phyloP scores from a whole-genome alignment of 2,113 vertebrate species.

The Mesembrinibis cayennensis region DNA sequence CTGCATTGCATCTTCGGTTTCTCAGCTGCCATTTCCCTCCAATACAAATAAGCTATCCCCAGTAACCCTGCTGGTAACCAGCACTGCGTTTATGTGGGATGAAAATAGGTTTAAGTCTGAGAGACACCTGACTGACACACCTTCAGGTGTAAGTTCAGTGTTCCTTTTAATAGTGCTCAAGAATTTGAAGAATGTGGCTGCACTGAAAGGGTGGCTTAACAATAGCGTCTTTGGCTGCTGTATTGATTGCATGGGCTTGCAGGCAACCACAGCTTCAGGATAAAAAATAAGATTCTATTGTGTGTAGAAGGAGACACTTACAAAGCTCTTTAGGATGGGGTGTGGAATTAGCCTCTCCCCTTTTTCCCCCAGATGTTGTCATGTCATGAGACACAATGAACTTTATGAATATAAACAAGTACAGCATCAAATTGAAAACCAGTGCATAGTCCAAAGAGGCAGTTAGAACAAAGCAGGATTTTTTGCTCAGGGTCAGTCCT shows the following conservation, averaged over 20 bases:
- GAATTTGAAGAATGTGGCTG: neutral
- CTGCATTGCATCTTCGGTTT: neutral
- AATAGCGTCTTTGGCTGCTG: neutral
- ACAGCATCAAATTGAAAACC: neutral
- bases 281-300: neutral
- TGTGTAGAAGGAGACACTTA: neutral
- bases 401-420: neutral
- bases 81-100: neutral
- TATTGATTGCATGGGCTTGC: neutral
- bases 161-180: neutral
- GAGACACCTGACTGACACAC: neutral
- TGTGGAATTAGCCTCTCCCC: neutral
- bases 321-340: neutral
- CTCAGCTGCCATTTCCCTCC: neutral
- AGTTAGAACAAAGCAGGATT: neutral
- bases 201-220: neutral
- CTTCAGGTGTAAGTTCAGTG: neutral
- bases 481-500: neutral
- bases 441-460: neutral
- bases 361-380: neutral
- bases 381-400: neutral
- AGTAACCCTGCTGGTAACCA: neutral
- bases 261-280: neutral
- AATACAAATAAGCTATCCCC: neutral
- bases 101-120: neutral